A percentile compares a stretch with the other conserved stretches of the same genome.
Conservation (phyloP, 1,140 invertebrate species). For the Drosophila kohkoa region DNA sequence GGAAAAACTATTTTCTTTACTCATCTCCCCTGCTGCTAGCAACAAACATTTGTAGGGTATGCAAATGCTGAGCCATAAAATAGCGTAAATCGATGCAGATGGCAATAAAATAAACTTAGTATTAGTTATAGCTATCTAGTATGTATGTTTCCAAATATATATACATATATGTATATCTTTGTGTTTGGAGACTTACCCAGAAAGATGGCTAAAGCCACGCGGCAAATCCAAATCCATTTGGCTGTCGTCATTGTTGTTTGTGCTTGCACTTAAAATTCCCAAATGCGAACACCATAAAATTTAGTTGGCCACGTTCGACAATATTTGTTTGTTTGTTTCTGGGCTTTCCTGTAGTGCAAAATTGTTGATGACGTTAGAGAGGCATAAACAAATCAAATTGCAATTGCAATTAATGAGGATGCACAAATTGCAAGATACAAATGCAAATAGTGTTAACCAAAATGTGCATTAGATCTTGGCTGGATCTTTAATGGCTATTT, state of each 20-base stretch:
- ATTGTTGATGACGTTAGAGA: neutral
- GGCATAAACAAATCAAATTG: constrained; percentile 71
- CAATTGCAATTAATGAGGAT: constrained; percentile 70
- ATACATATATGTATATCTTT: neutral
- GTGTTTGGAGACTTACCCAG: constrained; percentile 57
- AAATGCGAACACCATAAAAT: constrained; percentile 51
- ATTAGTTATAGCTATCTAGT: constrained; percentile 3
- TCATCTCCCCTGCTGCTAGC: neutral
- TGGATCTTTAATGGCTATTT: constrained; percentile 53
- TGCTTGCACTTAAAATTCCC: constrained; percentile 76
- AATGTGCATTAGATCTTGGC: neutral
- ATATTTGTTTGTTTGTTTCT: constrained; percentile 59
- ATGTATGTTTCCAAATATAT: too few relatives aligned
- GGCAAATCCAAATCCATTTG: constrained; percentile 77
- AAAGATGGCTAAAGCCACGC: constrained; percentile 64
- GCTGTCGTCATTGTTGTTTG: constrained; percentile 77
- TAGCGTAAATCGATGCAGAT: constrained; percentile 64
- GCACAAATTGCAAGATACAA: neutral
- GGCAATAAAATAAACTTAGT: constrained; percentile 59
- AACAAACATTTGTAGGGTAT: constrained; percentile 1
- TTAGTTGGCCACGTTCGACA: constrained; percentile 26
- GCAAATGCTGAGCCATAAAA: constrained; percentile 15
- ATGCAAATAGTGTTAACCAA: neutral
- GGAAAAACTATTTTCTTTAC: too few relatives aligned
- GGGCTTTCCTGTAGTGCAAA: constrained; percentile 34